Conservation (phyloP, 2,797 vertebrate species). For the Rhincodon typus region DNA sequence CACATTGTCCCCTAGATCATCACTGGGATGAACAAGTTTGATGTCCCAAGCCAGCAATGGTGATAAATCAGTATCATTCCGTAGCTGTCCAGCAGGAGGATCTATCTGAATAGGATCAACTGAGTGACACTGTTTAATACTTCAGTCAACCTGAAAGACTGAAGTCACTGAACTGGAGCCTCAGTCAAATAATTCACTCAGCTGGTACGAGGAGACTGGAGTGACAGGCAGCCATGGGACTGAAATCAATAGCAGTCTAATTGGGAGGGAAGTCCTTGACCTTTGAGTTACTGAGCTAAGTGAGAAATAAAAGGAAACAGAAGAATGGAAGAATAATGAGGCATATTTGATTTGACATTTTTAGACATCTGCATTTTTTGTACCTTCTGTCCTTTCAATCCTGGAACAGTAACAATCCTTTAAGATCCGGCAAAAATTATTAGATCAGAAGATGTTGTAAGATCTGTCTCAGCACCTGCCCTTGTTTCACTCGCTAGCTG, state of each 20-base stretch:
- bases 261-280: slow-evolving; percentile 23
- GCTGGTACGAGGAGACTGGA: not conserved
- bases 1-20: not conserved
- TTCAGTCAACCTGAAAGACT: not conserved
- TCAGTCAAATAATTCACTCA: not conserved
- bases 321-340: not conserved
- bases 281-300: slow-evolving; percentile 10
- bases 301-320: not conserved
- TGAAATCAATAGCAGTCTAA: slow-evolving; percentile 15
- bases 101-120: not conserved
- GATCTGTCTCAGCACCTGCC: not conserved
- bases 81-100: not conserved
- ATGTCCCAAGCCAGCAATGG: not conserved
- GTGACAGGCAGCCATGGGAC: not conserved
- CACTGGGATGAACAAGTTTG: not conserved
- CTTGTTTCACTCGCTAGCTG: not conserved
- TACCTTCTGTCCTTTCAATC: not conserved
- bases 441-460: not conserved
- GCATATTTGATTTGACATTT: slow-evolving; percentile 14
- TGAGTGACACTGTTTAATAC: not conserved
- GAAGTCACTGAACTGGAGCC: not conserved
- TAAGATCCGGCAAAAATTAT: not conserved
- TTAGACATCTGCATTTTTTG: not conserved
- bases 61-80: not conserved
- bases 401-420: not conserved